phyloP scores from a whole-genome alignment of 2,797 vertebrate genomes.

The Fratercula arctica region DNA sequence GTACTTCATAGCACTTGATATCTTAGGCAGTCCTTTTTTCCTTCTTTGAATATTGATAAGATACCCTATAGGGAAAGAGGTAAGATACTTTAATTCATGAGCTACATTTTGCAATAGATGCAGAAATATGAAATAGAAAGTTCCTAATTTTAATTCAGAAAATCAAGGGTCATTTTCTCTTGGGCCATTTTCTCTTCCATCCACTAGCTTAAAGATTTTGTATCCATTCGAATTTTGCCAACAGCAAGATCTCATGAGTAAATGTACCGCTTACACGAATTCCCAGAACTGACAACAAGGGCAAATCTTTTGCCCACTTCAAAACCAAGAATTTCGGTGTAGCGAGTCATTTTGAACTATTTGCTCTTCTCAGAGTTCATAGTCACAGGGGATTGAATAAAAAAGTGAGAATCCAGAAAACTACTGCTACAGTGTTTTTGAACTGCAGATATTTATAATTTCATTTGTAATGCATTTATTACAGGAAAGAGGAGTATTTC shows the following conservation, averaged over 20 bases:
- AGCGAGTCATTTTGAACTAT: not conserved
- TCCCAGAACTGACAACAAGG: not conserved
- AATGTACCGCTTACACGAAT: fast-evolving
- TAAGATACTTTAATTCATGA: not conserved
- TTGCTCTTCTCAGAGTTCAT: not conserved
- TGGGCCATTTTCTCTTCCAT: not conserved
- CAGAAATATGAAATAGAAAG: not conserved
- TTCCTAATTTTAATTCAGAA: not conserved
- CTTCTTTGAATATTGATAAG: not conserved
- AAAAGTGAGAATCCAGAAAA: not conserved
- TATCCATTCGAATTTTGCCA: conserved; percentile 39
- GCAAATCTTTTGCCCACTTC: conserved; percentile 21
- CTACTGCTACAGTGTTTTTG: not conserved
- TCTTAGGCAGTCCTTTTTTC: not conserved
- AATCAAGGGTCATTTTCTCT: conserved; percentile 8
- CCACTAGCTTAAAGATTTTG: not conserved
- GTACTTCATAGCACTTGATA: not conserved
- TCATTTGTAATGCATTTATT: not conserved
- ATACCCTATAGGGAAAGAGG: not conserved
- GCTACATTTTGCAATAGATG: not conserved
- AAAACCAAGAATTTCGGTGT: not conserved
- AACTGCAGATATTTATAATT: not conserved
- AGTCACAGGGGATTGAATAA: not conserved
- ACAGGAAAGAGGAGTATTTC: not conserved
- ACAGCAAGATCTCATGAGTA: not conserved